phyloP scores from a whole-genome alignment of 2,888 invertebrate genomes.

The Campoplex nolae region DNA sequence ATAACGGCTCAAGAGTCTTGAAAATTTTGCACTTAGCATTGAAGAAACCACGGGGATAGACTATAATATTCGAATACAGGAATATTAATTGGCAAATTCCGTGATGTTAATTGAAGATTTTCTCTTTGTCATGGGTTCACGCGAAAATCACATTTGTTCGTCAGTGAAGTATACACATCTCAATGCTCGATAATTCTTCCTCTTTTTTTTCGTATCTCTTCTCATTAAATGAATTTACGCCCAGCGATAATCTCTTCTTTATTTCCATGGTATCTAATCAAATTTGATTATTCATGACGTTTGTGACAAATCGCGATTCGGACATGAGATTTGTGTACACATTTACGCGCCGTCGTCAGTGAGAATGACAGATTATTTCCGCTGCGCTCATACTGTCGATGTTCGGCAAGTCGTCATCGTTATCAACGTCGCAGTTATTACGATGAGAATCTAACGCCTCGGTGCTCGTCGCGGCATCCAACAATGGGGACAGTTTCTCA shows the following conservation, averaged over 20 bases:
- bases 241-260: background rate
- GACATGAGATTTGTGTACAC: constrained; percentile 73
- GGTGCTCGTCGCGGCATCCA: constrained; percentile 85
- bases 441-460: constrained; percentile 79
- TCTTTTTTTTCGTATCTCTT: background rate
- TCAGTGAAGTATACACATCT: constrained; percentile 43
- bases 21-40: constrained; percentile 10
- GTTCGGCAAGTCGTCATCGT: constrained; percentile 82
- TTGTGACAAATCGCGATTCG: constrained; percentile 66
- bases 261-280: constrained; percentile 24
- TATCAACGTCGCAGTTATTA: constrained; percentile 79
- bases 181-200: background rate
- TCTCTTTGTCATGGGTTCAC: constrained; percentile 29
- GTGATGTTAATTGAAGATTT: constrained; percentile 33
- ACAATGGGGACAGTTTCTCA: constrained; percentile 92
- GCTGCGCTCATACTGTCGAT: constrained; percentile 79
- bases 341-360: constrained; percentile 75
- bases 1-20: background rate
- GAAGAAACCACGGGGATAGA: constrained; percentile 5
- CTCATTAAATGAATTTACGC: background rate
- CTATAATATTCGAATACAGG: constrained; percentile 27
- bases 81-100: constrained; percentile 46
- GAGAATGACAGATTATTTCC: constrained; percentile 80
- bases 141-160: constrained; percentile 49
- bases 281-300: constrained; percentile 55